phyloP scores from a whole-genome alignment of 2,797 vertebrate species.

The Acridotheres tristis region DNA sequence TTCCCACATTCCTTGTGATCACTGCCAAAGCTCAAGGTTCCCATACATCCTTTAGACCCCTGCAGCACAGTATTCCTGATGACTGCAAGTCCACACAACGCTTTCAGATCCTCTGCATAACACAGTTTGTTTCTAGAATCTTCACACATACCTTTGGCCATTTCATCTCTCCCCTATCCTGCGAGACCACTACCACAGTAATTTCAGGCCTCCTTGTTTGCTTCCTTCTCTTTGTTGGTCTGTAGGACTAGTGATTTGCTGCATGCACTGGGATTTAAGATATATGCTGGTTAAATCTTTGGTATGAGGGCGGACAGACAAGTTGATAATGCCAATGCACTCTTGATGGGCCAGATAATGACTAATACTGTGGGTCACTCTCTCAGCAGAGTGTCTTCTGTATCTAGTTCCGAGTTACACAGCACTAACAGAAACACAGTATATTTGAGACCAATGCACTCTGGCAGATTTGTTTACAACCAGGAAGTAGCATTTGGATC shows the following conservation, averaged over 20 bases:
- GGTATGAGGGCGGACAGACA: not conserved
- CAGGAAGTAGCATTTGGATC: not conserved
- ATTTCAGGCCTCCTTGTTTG: not conserved
- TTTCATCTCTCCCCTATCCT: not conserved
- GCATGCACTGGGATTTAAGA: not conserved
- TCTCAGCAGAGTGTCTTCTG: not conserved
- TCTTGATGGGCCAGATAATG: not conserved
- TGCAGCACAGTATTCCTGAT: not conserved
- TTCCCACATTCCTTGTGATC: fast-evolving
- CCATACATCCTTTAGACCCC: not conserved
- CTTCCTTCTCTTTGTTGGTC: not conserved
- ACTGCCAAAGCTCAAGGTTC: not conserved
- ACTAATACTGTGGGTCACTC: not conserved
- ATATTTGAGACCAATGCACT: fast-evolving
- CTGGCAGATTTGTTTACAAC: not conserved
- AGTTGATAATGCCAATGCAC: not conserved
- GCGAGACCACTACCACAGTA: not conserved
- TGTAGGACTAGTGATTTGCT: not conserved
- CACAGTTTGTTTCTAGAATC: fast-evolving
- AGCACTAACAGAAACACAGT: not conserved
- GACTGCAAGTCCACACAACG: not conserved
- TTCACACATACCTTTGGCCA: not conserved
- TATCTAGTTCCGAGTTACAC: not conserved
- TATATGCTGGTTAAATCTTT: fast-evolving
- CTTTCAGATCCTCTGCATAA: not conserved